Base-by-base conservation (phyloP, 2,888 invertebrate genomes). In the Sthenelais limicola region DNA sequence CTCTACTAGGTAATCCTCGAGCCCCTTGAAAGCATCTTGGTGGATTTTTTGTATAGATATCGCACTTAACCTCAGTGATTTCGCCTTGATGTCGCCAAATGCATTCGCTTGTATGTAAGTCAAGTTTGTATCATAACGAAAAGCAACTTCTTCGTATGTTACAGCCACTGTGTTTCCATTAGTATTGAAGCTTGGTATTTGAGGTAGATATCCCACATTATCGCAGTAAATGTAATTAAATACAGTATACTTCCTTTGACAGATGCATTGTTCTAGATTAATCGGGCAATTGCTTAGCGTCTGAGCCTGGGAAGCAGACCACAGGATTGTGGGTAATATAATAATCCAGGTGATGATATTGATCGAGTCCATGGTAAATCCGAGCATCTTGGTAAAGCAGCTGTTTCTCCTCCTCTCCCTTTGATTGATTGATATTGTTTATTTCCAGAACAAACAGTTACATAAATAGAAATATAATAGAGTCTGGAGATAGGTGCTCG, bases 191-290 rank as follows among this genome's bases (percentile, higher is more conserved):
- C 38, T 5, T 1, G 62, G 62, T n/a, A 62, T 24, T 38, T 21
- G 9, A 3, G n/a, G 2, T 3, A 62, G 24, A 3, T 35, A 1
- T 26, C 62, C 62, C 1, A 24, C 24, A 3, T 62, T 28, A 24
- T 62, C 62, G 26, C 62, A 62, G 38, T 62, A 62, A 15, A 62
- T 62, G 38, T 62, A 21, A 43, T 43, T 15, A 43, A 38, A 62
- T 7, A 9, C n/a, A 26, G 38, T 24, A 21, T 62, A 62, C 21
- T 62, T 62, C 9, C 62, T 35, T 28, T 24, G 62, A 26, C 62
- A 62, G 15, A 21, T 38, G 38, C 62, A 62, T 62, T 4, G 2
- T 9, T 35, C 62, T 28, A 62, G 24, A 9, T 15, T 62, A 1
- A 21, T 26, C 3, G 62, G 62, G 24, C 62, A 62, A 28, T 62